Conservation (phyloP, 2,797 vertebrate genomes). For the Avahi laniger region DNA sequence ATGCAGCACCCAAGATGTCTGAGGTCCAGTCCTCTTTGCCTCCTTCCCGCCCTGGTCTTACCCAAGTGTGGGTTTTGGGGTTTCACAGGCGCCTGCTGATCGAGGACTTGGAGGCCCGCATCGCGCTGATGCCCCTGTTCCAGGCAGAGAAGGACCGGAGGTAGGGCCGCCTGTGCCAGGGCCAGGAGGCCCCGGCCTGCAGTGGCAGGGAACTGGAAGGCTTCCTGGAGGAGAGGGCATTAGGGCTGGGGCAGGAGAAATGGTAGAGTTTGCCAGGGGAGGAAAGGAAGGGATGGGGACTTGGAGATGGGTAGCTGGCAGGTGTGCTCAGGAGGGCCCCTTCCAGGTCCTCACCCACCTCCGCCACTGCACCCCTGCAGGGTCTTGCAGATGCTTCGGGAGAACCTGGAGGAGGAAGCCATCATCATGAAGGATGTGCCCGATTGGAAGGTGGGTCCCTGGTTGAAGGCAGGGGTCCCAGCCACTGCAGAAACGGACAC, state of each 20-base stretch:
- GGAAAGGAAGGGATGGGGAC: not conserved
- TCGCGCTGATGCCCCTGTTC: constrained; percentile 91
- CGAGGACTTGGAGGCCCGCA: constrained; percentile 92
- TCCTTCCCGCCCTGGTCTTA: not conserved
- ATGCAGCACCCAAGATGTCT: no score
- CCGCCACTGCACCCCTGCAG: constrained; percentile 75
- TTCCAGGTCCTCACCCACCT: no score
- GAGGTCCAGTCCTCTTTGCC: not conserved
- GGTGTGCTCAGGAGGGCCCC: not conserved
- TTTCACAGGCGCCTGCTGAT: constrained; percentile 89
- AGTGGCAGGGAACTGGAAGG: not conserved
- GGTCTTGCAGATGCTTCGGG: constrained; percentile 87
- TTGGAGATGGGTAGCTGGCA: not conserved
- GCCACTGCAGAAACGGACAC: not conserved
- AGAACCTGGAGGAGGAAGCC: constrained; percentile 95
- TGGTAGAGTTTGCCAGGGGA: not conserved
- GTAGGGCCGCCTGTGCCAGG: constrained; percentile 41
- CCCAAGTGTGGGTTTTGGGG: constrained; percentile 68
- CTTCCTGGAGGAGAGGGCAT: not conserved
- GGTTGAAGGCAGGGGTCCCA: not conserved
- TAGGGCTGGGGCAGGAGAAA: not conserved
- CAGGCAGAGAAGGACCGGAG: constrained; percentile 89
- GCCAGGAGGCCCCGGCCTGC: not conserved
- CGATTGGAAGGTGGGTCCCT: constrained; percentile 91
- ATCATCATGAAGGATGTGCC: constrained; percentile 95